Evolutionary conservation across 2,888 invertebrate species (phyloP), one percentile per base, ranked within the genome.

Genomic region (Rhagophthalmus giganteus): DNA sequence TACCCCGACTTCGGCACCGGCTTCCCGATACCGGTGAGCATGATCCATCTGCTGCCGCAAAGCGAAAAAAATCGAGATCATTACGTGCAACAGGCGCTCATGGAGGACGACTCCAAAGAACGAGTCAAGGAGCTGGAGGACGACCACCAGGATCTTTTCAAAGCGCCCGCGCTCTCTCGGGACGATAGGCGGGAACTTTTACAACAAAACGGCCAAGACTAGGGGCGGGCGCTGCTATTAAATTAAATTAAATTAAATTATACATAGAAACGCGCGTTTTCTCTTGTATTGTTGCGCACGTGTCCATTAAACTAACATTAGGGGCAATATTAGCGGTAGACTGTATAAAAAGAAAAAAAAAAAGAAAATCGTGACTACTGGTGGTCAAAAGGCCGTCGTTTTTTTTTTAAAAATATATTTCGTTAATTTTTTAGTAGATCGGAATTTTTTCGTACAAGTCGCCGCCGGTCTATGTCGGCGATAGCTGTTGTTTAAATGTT

Each of bases 171-270:
- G 70, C 80, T 78, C 68, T 79, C 82, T 60, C 82, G 82, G 61
- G 80, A 77, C 75, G 81, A 81, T 38, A 76, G 81, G 50, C 75
- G 87, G 61, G 83, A 85, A 66, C 77, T 86, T 57, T 78, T 87
- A 48, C 87, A 87, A 65, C 88, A 88, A 73, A 90, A 89, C 74
- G 87, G 88, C 61, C 87, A 89, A 74, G 89, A 90, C 79, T 90
- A 85, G 68, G 61, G 46, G n/a, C n/a, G n/a, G 53, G 39, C 53
- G 49, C 54, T 54, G 24, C 13, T 45, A 56, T 38, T 41, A 49
- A 34, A 39, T 37, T 48, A 53, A 34, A 39, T 37, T 48, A 53
- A 46, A 54, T 51, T 45, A 28, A 33, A 40, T 40, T 51, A 30
- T 25, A n/a, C n/a, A n/a, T n/a, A 38, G 13, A 33, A 44, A 27